Evolutionary conservation across 2,888 invertebrate species (phyloP).

Genomic region (Polymixis flavicincta): DNA sequence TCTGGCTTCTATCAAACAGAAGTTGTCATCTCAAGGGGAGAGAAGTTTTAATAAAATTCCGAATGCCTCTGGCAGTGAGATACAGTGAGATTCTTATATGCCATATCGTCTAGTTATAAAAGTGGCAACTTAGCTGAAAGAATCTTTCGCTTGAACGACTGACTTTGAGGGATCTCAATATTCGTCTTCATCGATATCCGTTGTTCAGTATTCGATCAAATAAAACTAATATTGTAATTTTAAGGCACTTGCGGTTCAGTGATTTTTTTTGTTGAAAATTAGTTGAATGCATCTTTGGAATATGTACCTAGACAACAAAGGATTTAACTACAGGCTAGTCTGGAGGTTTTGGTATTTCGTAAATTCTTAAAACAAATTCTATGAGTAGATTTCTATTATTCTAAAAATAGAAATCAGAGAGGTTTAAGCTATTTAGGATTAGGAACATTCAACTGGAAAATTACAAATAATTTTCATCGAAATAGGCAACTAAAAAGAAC

Average conservation of each 20-base stretch:
- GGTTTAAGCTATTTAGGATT: slow-evolving; percentile 4
- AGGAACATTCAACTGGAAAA: slow-evolving; percentile 1
- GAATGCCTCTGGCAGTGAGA: slow-evolving; percentile 84
- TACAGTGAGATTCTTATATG: slow-evolving; percentile 83
- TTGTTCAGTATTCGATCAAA: slow-evolving; percentile 70
- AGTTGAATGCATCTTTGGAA: slow-evolving; percentile 47
- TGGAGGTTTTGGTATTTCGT: neutral
- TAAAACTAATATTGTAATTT: slow-evolving; percentile 62
- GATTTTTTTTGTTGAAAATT: no score
- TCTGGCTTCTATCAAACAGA: slow-evolving; percentile 87
- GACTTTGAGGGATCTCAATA: slow-evolving; percentile 80
- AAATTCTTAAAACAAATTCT: slow-evolving; percentile 16
- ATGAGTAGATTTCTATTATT: neutral
- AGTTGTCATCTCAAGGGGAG: slow-evolving; percentile 88
- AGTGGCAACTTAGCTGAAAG: slow-evolving; percentile 77
- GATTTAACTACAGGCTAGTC: slow-evolving; percentile 26
- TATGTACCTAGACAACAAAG: slow-evolving; percentile 37
- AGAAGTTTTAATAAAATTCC: slow-evolving; percentile 90
- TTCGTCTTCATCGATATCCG: slow-evolving; percentile 72
- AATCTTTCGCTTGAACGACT: slow-evolving; percentile 75
- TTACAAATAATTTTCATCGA: neutral
- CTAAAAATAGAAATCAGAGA: slow-evolving; percentile 2
- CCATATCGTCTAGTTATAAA: slow-evolving; percentile 78
- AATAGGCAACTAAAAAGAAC: neutral
- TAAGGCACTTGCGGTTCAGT: slow-evolving; percentile 56